phyloP scores from a whole-genome alignment of 1,140 invertebrate genomes.

The Microplitis demolitor region DNA sequence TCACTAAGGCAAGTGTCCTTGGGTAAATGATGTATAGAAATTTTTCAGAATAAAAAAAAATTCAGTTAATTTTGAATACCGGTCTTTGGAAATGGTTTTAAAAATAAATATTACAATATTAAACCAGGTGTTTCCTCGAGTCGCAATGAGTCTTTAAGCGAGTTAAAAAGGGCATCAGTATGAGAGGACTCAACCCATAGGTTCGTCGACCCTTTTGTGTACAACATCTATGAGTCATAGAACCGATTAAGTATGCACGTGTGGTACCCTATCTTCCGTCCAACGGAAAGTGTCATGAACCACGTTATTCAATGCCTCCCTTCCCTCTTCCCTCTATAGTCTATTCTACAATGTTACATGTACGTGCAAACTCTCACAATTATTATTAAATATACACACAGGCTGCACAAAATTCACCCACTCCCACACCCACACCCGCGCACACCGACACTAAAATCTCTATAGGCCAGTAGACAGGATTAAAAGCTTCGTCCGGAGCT shows the following conservation, averaged over 20 bases:
- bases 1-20: no score
- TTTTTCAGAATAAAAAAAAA: no score
- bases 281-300: conserved; percentile 49
- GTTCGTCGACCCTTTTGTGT: conserved; percentile 43
- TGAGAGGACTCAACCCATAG: conserved; percentile 6
- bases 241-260: conserved; percentile 39
- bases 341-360: neutral
- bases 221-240: conserved; percentile 37
- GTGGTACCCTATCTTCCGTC: conserved; percentile 42
- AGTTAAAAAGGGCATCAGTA: conserved; percentile 5
- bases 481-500: conserved; percentile 14
- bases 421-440: neutral
- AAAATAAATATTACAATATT: no score
- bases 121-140: conserved; percentile 25
- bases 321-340: neutral
- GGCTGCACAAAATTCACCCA: no score
- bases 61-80: no score
- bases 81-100: no score
- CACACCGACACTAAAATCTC: neutral
- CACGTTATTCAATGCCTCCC: conserved; percentile 39
- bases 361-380: neutral
- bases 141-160: conserved; percentile 15
- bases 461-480: conserved; percentile 1
- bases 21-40: no score
- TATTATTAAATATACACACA: no score